Percentiles rank a stretch among this genome's conserved stretches.
phyloP scores from a whole-genome alignment of 2,113 vertebrate species.

The Clarias magur region DNA sequence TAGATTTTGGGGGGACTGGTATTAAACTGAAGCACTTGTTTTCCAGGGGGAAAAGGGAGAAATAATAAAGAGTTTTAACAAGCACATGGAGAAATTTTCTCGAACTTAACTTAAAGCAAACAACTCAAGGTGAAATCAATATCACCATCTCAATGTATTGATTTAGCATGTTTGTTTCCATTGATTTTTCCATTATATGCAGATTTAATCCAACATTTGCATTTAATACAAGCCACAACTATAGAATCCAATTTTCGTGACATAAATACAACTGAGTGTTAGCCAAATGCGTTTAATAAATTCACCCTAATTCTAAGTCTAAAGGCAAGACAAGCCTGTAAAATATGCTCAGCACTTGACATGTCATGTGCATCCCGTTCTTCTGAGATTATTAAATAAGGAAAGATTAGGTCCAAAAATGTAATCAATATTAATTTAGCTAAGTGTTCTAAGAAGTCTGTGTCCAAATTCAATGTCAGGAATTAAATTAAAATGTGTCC shows the following conservation, averaged over 20 bases:
- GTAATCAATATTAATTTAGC: conserved; percentile 1
- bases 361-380: not conserved
- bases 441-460: not conserved
- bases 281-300: not conserved
- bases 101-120: not conserved
- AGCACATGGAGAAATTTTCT: not conserved
- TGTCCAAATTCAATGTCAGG: not conserved
- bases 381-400: not conserved
- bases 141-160: conserved; percentile 12
- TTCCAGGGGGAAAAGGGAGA: not conserved
- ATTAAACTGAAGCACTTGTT: not conserved
- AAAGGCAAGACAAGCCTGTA: not conserved
- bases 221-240: not conserved
- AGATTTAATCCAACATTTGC: conserved; percentile 1
- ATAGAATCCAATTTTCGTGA: not conserved
- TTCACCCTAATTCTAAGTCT: not conserved
- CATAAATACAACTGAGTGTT: not conserved
- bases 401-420: not conserved
- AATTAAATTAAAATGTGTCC: not conserved
- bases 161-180: conserved; percentile 30
- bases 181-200: conserved; percentile 26
- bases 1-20: not conserved
- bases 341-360: not conserved
- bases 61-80: conserved; percentile 11
- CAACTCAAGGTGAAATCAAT: conserved; percentile 29